Base-by-base conservation (phyloP, 2,797 vertebrate species). In the Sphenopsis melanotis region DNA sequence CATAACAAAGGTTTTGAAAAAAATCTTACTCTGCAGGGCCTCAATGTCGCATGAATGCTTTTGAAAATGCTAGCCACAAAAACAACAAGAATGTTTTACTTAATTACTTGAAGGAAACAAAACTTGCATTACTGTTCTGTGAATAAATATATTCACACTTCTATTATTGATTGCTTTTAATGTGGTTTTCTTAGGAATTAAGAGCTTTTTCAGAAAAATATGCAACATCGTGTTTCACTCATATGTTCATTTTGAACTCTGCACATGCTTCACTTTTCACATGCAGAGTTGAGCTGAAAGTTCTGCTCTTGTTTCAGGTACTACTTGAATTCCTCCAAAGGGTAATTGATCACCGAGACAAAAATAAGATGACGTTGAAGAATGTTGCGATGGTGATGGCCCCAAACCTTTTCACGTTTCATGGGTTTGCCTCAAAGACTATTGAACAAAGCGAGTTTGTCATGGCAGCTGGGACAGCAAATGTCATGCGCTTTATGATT, bases 301-400 rank as follows among this genome's bases (percentile, higher is more conserved):
- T 91, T 60, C 88, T 91, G 18, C 90, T 97, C 74, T 93, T 94
- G 4, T 97, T 98, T 74, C 92, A 99, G 99, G 98, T 98, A 11
- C 96, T 99, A 49, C 98, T 99, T 95, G 99, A 99, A 97, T 99
- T 99, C 97, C 99, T 99, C 95, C 98, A 99, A 95, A 98, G 98
- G 64, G 98, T 99, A 69, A 99, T 99, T 71, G 98, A 99, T 95
- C 98, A 98, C 91, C 98, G 98, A 97, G 98, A 98, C 80, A 98
- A 98, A 91, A 99, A 99, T 93, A 99, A 99, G 98, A 99, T 99
- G 99, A 99, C 98, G 0, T 92, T 99, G 59, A 99, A 98, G 96
- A 99, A 99, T 22, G 98, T 99, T 36, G 98, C 99, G 0, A 98
- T 99, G 97, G 98, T 99, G 94, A 99, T 99, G 99, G 99, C 99